Evolutionary conservation across 1,140 invertebrate species (phyloP).

Genomic region (Metaphire vulgaris): DNA sequence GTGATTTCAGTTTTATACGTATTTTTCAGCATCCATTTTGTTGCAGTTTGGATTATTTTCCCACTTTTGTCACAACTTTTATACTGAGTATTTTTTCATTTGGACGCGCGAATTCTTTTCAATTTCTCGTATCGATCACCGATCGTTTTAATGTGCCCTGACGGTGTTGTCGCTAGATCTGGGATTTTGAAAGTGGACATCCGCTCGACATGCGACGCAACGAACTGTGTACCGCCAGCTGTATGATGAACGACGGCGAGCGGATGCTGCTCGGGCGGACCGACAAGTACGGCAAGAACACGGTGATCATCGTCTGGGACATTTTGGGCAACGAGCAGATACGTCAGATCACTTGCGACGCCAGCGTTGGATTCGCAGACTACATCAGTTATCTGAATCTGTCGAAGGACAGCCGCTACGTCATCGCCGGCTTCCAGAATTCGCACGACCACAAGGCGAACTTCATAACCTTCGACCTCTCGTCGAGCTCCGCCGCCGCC

Average conservation of each 20-base stretch:
- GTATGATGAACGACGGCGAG: constrained; percentile 46
- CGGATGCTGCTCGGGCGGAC: constrained; percentile 46
- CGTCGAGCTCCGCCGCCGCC: constrained; percentile 35
- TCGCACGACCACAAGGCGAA: constrained; percentile 48
- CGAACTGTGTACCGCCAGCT: constrained; percentile 47
- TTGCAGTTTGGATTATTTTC: too few relatives aligned
- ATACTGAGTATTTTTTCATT: too few relatives aligned
- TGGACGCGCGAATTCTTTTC: too few relatives aligned
- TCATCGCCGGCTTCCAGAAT: constrained; percentile 48
- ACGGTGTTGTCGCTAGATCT: too few relatives aligned
- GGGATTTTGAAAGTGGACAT: constrained; percentile 49
- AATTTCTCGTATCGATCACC: too few relatives aligned
- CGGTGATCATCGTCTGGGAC: constrained; percentile 47
- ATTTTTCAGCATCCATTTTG: too few relatives aligned
- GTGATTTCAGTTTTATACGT: too few relatives aligned
- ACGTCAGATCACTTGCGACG: constrained; percentile 46
- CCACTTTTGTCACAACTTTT: too few relatives aligned
- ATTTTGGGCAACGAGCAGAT: constrained; percentile 47
- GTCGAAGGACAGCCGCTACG: constrained; percentile 39
- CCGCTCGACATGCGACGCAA: constrained; percentile 45
- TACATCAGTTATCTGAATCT: constrained; percentile 44
- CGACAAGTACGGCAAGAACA: constrained; percentile 47
- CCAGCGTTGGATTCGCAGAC: constrained; percentile 48
- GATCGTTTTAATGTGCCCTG: too few relatives aligned
- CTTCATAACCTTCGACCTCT: constrained; percentile 51